Base-by-base conservation (phyloP, 2,113 vertebrate species). In the Seriola quinqueradiata region DNA sequence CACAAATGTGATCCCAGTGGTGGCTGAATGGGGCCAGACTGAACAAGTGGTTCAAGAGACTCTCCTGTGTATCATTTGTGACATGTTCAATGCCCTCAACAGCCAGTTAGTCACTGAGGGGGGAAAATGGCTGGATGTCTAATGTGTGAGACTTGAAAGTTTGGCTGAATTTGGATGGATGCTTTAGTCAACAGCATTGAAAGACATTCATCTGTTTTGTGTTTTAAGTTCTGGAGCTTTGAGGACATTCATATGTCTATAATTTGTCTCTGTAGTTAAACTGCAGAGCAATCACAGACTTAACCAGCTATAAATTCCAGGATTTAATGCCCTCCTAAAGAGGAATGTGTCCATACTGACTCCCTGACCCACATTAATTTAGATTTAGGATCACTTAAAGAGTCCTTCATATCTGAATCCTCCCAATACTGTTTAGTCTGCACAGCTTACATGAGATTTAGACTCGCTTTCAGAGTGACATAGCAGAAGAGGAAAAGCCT, bases 381-480 rank as follows among this genome's bases (percentile, higher is more conserved):
- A 65, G 79, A 87, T 88, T 90, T 83, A 77, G 74, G 61, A 70
- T 86, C 87, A 72, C 83, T 86, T 82, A 59, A 59, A 40, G 61
- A 61, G 17, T 50, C 79, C 78, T 61, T 75, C n/a, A 52, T 61
- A 57, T 65, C 44, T 66, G 52, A 77, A 68, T 70, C 58, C 28
- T 36, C 21, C 58, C 69, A 72, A 17, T 19, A 14, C 42, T 81
- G 72, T 88, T 79, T 69, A 78, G 81, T 75, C 83, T 75, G 83
- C 52, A 10, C 69, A 10, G 64, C 72, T 88, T 85, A 81, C 66
- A 61, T 8, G 72, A 85, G 79, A 79, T 80, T 87, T 88, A 74
- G 66, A 64, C 40, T 71, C 69, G 3, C 59, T 79, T 57, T 77
- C 40, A 71, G 68, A 44, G 87, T 67, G 91, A 82, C 75, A 50